phyloP scores from a whole-genome alignment of 2,113 vertebrate genomes.

The Tor tambroides region DNA sequence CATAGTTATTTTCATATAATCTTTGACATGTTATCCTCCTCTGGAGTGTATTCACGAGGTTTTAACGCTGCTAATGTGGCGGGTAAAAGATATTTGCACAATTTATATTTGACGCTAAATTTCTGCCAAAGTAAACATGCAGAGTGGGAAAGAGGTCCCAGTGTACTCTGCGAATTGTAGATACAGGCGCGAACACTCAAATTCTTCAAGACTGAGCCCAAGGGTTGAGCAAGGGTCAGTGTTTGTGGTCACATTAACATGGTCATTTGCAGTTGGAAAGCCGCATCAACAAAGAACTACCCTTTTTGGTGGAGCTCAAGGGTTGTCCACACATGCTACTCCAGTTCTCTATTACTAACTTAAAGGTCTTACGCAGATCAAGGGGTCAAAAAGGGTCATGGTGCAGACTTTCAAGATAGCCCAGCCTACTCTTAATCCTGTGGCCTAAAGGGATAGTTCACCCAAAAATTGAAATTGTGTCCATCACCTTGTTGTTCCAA shows the following conservation, averaged over 20 bases:
- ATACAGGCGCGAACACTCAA: conserved; percentile 5
- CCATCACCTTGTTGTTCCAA: not conserved
- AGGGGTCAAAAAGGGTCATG: conserved; percentile 59
- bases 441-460: not conserved
- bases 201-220: not conserved
- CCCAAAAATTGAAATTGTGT: not conserved
- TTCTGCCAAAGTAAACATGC: conserved; percentile 45
- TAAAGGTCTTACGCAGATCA: conserved; percentile 56
- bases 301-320: not conserved
- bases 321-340: conserved; percentile 17
- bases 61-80: conserved; percentile 46
- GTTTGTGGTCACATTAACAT: conserved; percentile 33
- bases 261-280: conserved; percentile 41
- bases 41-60: conserved; percentile 41
- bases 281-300: conserved; percentile 38
- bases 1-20: conserved; percentile 36
- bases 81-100: conserved; percentile 49
- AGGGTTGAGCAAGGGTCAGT: conserved; percentile 27
- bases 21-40: conserved; percentile 46
- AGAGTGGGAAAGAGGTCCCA: conserved; percentile 26
- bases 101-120: conserved; percentile 44
- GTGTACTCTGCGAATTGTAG: conserved; percentile 4
- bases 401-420: conserved; percentile 53
- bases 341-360: conserved; percentile 1
- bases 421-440: conserved; percentile 30